Percentiles rank a stretch among this genome's conserved stretches.
phyloP scores from a whole-genome alignment of 2,888 invertebrate genomes.

The Encarsia formosa region DNA sequence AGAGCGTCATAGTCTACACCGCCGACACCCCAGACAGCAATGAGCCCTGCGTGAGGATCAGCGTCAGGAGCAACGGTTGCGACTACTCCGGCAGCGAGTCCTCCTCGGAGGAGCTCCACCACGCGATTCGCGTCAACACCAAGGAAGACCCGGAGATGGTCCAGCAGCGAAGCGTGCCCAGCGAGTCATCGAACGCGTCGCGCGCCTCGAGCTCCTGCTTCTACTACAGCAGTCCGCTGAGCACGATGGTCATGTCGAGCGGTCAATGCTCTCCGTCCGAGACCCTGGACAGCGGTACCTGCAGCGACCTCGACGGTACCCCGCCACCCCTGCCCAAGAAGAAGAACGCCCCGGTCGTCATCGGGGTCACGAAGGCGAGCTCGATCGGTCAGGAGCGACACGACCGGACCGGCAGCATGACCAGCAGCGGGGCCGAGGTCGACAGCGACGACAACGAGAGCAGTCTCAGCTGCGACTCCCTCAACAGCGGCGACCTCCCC shows the following conservation, averaged over 20 bases:
- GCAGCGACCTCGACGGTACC: slow-evolving; percentile 76
- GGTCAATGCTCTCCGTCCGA: slow-evolving; percentile 81
- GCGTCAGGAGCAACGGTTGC: slow-evolving; percentile 37
- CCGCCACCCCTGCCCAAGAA: slow-evolving; percentile 66
- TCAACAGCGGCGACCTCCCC: slow-evolving; percentile 68
- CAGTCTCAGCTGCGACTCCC: slow-evolving; percentile 76
- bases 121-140: too few relatives aligned
- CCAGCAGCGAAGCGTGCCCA: slow-evolving; percentile 43
- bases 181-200: slow-evolving; percentile 35
- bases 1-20: slow-evolving; percentile 4
- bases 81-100: slow-evolving; percentile 62
- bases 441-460: slow-evolving; percentile 72
- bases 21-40: neutral
- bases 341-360: slow-evolving; percentile 54
- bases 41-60: slow-evolving; percentile 28
- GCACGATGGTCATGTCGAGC: slow-evolving; percentile 66
- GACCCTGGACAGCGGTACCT: slow-evolving; percentile 79
- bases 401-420: slow-evolving; percentile 56
- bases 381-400: slow-evolving; percentile 44
- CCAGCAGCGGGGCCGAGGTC: slow-evolving; percentile 62
- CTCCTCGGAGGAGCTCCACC: slow-evolving; percentile 44
- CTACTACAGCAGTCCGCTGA: slow-evolving; percentile 60
- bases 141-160: slow-evolving; percentile 48
- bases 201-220: slow-evolving; percentile 49
- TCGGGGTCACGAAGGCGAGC: slow-evolving; percentile 51